Base-by-base conservation (phyloP, 2,888 invertebrate species). In the Aphrophora alni region DNA sequence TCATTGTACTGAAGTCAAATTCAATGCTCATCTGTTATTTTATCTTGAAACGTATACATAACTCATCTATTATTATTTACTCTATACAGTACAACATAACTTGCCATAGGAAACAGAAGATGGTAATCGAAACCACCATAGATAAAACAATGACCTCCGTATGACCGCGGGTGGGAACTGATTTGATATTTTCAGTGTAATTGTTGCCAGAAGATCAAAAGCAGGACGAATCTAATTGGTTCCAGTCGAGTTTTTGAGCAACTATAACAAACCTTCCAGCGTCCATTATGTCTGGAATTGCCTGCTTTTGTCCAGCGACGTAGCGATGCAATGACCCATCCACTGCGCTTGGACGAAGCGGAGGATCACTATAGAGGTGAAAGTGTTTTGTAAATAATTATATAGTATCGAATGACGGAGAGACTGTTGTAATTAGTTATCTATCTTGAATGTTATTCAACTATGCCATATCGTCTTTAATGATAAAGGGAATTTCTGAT, bases 161-260 rank as follows among this genome's bases (percentile, higher is more conserved):
- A 44, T 5, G 59, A 5, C 33, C 3, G 33, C 33, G 21, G 21
- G 59, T 4, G 59, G n/a, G 59, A 59, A 59, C 59, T 21, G 59
- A 59, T 59, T 59, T 59, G 59, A 59, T 59, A 59, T 59, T 59
- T 59, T 59, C 59, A 59, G 59, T 33, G 33, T 59, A 59, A 59
- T 59, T 59, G 59, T 59, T 59, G 21, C n/a, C 21, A 59, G 59
- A 21, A 59, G 59, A 59, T 21, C 59, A 59, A 59, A 59, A 59
- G 59, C 59, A 59, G 21, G 21, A 59, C 59, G 59, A 59, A 59
- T 59, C 59, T 3, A 1, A 59, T 59, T 10, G 59, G 59, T 59
- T 59, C 59, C 59, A 21, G 21, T 14, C 2, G 59, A 59, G 59
- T 59, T 59, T 59, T 59, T 59, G 59, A 21, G 59, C 59, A 21